Percentiles rank a stretch among this genome's conserved stretches.
Conservation (phyloP, 1,140 invertebrate species). For the Homarus americanus region DNA sequence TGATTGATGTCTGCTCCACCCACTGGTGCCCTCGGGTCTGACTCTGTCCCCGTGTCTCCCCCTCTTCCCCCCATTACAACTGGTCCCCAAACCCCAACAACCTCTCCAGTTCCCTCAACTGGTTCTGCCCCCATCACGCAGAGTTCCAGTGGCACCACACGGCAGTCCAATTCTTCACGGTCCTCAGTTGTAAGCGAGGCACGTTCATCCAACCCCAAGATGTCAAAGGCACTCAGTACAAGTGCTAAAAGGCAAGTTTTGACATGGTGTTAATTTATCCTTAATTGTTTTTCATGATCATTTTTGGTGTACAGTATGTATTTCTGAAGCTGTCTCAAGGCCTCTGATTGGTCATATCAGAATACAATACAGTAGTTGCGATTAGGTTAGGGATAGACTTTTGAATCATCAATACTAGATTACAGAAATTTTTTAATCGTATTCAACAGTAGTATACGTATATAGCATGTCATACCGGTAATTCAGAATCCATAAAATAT, state of each 20-base stretch:
- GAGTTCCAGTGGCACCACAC: slow-evolving; percentile 29
- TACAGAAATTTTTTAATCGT: no score
- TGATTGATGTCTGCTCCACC: slow-evolving; percentile 68
- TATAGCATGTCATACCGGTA: no score
- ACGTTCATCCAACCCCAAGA: slow-evolving; percentile 82
- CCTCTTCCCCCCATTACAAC: slow-evolving; percentile 55
- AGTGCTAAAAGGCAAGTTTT: slow-evolving; percentile 87
- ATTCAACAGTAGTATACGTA: no score
- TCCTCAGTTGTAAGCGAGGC: slow-evolving; percentile 26
- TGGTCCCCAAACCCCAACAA: slow-evolving; percentile 43
- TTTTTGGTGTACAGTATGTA: no score
- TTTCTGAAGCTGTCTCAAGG: no score
- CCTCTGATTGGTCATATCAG: no score
- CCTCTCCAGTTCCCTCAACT: slow-evolving; percentile 19
- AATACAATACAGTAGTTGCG: no score
- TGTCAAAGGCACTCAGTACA: slow-evolving; percentile 95
- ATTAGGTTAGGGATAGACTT: no score
- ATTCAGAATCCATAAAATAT: no score
- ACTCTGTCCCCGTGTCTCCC: slow-evolving; percentile 65
- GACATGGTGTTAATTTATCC: slow-evolving; percentile 14
- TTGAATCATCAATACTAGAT: no score
- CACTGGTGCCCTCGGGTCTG: slow-evolving; percentile 69
- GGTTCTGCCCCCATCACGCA: slow-evolving; percentile 32
- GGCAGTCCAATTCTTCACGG: slow-evolving; percentile 9
- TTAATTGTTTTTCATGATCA: slow-evolving; percentile 69